Evolutionary conservation across 2,797 vertebrate species (phyloP), one percentile per base, ranked within the genome.

Genomic region (Coendou prehensilis): DNA sequence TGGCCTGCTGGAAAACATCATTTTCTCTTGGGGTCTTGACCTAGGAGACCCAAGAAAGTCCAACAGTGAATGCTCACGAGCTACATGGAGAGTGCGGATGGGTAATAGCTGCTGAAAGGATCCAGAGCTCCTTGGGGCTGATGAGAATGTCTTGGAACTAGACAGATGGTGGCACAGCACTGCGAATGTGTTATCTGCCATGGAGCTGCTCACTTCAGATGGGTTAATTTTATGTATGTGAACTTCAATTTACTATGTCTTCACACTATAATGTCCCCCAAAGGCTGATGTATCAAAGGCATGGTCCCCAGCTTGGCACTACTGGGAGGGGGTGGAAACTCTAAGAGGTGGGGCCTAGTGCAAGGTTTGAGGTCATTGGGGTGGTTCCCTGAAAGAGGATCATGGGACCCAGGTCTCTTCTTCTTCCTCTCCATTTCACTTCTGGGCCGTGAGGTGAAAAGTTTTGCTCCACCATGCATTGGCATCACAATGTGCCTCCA

Each of bases 51-150:
- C 33, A 64, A 63, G 54, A 23, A 93, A 30, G 28, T 11, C 28
- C 33, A 23, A 1, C 17, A 2, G 10, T 47, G 33, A 47, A 23
- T 11, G 30, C 7, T 75, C 45, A 20, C 30, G 5, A 52, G 9
- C 78, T n/a, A 15, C 20, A 1, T 2, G 0, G 45, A 45, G 20
- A 9, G 18, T 1, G 33, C 10, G 41, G 6, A 14, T 30, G 3
- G 11, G 4, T n/a, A n/a, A 41, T 28, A 63, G 23, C 52, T 37
- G 56, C 45, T 47, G 37, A 26, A 30, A 1, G 28, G 73, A 23
- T 13, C 23, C 26, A 9, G 69, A 15, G 76, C 22, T 47, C 63
- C 81, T 82, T 28, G 13, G 2, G 73, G 9, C n/a, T 41, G 33
- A 10, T 11, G 82, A 50, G 28, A 69, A 41, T 45, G 26, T 37